A percentile compares a stretch with the other conserved stretches of the same genome.
These are phyloP conservation scores for Nymphalis c-album DNA, from an alignment of 2,888 invertebrate species.

Conservation along the genomic window DNA sequence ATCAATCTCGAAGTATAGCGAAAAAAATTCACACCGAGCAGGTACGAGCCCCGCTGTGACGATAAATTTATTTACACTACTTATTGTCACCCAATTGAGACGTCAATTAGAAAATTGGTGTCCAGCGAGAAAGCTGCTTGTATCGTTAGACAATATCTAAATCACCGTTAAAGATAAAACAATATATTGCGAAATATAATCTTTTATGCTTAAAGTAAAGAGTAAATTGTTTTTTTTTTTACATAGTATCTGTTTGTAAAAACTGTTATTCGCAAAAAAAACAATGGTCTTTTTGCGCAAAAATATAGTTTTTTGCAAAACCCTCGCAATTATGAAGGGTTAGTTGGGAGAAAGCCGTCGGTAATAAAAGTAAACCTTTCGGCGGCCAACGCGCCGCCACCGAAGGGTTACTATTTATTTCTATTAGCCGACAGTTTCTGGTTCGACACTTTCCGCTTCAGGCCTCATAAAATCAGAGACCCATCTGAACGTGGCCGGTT, in stretches of 20 bases:
- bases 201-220: constrained; percentile 16
- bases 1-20: constrained; percentile 60
- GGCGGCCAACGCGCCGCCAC: constrained; percentile 69
- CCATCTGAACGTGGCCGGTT: constrained; percentile 54
- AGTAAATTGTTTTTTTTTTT: constrained; percentile 23
- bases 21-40: constrained; percentile 60
- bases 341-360: constrained; percentile 69
- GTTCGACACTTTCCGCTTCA: constrained; percentile 56
- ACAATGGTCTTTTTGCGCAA: constrained; percentile 49
- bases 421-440: constrained; percentile 67
- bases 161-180: constrained; percentile 16
- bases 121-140: constrained; percentile 10
- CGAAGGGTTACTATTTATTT: constrained; percentile 78
- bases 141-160: constrained; percentile 3
- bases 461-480: constrained; percentile 56
- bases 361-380: constrained; percentile 79
- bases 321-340: constrained; percentile 75
- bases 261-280: constrained; percentile 24
- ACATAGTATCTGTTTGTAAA: not conserved
- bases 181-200: constrained; percentile 24
- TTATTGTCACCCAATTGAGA: constrained; percentile 42
- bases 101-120: constrained; percentile 35
- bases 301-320: constrained; percentile 61
- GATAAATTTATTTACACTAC: constrained; percentile 57
- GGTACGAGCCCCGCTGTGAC: constrained; percentile 63